Conservation (phyloP, 1,140 invertebrate species). For the Drosophila repleta region DNA sequence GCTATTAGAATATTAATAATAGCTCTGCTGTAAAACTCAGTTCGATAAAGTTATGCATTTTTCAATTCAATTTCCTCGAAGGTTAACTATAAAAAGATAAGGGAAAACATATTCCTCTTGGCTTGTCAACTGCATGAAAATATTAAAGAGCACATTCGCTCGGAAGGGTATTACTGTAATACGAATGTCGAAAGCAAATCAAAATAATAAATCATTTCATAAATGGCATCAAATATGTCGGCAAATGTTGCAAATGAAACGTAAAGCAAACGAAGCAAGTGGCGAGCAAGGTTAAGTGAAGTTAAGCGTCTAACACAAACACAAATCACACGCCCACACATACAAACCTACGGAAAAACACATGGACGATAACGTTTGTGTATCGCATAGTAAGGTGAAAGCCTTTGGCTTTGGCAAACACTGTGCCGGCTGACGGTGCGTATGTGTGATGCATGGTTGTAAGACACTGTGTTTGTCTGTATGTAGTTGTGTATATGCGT, state of each 20-base stretch:
- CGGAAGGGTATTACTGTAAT: slow-evolving; percentile 48
- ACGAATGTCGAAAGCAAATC: slow-evolving; percentile 77
- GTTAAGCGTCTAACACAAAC: slow-evolving; percentile 63
- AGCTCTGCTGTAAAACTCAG: too few relatives aligned
- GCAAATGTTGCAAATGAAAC: slow-evolving; percentile 83
- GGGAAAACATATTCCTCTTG: neutral
- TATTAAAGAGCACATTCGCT: neutral
- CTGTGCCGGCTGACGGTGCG: slow-evolving; percentile 52
- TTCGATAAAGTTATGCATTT: too few relatives aligned
- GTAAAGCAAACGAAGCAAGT: slow-evolving; percentile 76
- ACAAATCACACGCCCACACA: slow-evolving; percentile 7
- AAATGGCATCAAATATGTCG: slow-evolving; percentile 83
- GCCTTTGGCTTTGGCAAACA: slow-evolving; percentile 66
- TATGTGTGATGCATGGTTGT: slow-evolving; percentile 38
- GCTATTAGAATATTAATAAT: too few relatives aligned
- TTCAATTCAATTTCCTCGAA: too few relatives aligned
- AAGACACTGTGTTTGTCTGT: neutral
- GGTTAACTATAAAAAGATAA: too few relatives aligned
- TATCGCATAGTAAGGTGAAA: slow-evolving; percentile 58
- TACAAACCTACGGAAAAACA: neutral
- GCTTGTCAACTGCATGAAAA: neutral
- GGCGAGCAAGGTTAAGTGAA: slow-evolving; percentile 78
- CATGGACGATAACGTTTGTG: slow-evolving; percentile 2
- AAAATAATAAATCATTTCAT: slow-evolving; percentile 82
- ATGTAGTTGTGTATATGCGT: slow-evolving; percentile 1